A percentile compares a stretch with the other conserved stretches of the same genome.
Evolutionary conservation across 2,113 vertebrate species (phyloP).

Genomic region (Tympanuchus pallidicinctus): DNA sequence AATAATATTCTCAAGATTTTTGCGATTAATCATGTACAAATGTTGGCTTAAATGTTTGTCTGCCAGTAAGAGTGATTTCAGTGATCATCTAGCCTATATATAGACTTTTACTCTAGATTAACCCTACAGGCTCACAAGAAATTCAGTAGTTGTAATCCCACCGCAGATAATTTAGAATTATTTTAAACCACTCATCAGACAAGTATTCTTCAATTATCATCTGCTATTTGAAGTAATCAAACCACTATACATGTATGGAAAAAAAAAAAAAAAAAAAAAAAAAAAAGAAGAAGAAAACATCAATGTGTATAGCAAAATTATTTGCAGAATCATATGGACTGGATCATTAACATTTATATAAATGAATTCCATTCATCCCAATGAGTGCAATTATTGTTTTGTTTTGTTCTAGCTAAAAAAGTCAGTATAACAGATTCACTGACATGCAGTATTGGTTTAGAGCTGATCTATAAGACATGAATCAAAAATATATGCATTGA

Average conservation of each 20-base stretch:
- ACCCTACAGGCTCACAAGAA: not conserved
- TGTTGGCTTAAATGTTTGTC: not conserved
- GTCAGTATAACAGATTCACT: not conserved
- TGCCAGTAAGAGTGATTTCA: not conserved
- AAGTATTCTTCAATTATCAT: not conserved
- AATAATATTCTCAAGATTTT: not conserved
- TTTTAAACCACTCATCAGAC: not conserved
- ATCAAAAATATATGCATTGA: not conserved
- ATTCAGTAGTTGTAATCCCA: not conserved
- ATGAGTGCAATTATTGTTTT: not conserved
- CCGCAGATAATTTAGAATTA: not conserved
- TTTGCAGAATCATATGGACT: not conserved
- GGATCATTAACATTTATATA: not conserved
- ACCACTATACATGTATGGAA: not conserved
- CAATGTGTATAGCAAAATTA: not conserved
- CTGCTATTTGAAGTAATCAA: not conserved
- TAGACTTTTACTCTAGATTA: not conserved
- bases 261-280: not conserved
- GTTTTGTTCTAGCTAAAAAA: not conserved
- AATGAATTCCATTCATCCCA: not conserved
- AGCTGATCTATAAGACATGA: not conserved
- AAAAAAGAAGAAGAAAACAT: not conserved
- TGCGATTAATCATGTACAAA: not conserved
- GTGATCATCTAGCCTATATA: not conserved
- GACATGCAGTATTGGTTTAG: not conserved